Evolutionary conservation across 2,113 vertebrate genomes (phyloP).

Genomic region (Macaca nemestrina): DNA sequence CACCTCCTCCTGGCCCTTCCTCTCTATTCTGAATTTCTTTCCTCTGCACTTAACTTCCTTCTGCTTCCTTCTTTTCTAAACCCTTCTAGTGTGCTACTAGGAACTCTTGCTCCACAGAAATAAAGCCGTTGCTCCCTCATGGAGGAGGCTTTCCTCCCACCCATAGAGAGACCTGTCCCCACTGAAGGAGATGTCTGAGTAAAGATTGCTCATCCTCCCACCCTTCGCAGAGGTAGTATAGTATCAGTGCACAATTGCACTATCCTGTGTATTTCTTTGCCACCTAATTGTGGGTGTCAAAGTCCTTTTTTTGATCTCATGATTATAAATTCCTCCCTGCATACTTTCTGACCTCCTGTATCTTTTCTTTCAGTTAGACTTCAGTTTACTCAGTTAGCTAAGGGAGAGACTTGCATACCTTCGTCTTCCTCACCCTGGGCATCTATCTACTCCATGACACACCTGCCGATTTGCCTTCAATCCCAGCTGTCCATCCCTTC

Average conservation of each 20-base stretch:
- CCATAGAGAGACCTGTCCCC: not conserved
- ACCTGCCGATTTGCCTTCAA: not conserved
- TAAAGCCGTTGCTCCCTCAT: not conserved
- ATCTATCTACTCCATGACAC: not conserved
- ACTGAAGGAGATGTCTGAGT: not conserved
- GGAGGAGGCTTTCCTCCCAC: too few species aligned
- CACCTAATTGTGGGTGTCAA: fast-evolving
- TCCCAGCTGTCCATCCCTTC: not conserved
- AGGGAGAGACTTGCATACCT: not conserved
- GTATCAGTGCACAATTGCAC: not conserved
- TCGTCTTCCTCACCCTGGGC: not conserved
- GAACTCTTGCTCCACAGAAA: not conserved
- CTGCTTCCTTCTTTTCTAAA: not conserved
- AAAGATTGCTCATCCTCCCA: not conserved
- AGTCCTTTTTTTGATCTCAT: not conserved
- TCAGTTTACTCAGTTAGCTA: not conserved
- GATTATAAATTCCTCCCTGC: not conserved
- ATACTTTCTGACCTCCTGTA: not conserved
- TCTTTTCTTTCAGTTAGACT: not conserved
- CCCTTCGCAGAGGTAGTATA: not conserved
- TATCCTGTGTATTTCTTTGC: not conserved
- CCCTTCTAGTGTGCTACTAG: not conserved
- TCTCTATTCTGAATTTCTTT: not conserved
- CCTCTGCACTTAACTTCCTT: not conserved
- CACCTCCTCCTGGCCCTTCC: not conserved